Conservation (phyloP, 2,113 vertebrate genomes). For the Raja brachyura region DNA sequence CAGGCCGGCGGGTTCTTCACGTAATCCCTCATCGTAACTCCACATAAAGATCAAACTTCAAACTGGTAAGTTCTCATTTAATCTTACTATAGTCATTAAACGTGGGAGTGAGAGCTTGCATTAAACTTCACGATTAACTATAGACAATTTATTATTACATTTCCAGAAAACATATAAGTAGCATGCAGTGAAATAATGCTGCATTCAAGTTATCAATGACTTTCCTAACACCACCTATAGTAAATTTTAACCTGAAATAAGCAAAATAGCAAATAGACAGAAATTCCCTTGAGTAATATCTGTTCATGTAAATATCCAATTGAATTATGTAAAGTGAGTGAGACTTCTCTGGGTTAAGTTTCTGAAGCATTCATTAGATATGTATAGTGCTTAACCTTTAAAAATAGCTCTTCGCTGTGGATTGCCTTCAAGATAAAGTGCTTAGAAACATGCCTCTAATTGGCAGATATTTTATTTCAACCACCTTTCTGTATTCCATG, state of each 20-base stretch:
- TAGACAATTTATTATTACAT: not conserved
- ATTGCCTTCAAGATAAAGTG: not conserved
- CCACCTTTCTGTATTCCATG: not conserved
- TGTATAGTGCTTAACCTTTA: not conserved
- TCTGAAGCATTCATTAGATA: not conserved
- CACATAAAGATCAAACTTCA: too few relatives aligned
- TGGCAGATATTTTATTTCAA: slow-evolving; percentile 10
- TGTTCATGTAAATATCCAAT: not conserved
- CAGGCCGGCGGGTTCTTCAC: too few relatives aligned
- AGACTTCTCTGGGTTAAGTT: not conserved
- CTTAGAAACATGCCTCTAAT: slow-evolving; percentile 12
- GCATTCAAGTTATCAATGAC: not conserved
- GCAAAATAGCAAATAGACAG: slow-evolving; percentile 11
- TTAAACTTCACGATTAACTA: not conserved
- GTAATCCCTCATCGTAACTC: too few relatives aligned
- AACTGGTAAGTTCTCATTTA: too few relatives aligned
- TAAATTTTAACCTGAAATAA: slow-evolving; percentile 4
- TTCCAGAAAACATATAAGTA: not conserved
- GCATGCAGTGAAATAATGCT: not conserved
- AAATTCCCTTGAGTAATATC: not conserved
- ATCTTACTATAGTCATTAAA: not conserved
- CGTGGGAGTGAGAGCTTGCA: not conserved
- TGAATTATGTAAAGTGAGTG: slow-evolving; percentile 2
- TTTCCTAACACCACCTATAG: not conserved
- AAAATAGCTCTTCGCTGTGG: slow-evolving; percentile 9